phyloP scores from a whole-genome alignment of 2,113 vertebrate species.

The Mormoops blainvillei region DNA sequence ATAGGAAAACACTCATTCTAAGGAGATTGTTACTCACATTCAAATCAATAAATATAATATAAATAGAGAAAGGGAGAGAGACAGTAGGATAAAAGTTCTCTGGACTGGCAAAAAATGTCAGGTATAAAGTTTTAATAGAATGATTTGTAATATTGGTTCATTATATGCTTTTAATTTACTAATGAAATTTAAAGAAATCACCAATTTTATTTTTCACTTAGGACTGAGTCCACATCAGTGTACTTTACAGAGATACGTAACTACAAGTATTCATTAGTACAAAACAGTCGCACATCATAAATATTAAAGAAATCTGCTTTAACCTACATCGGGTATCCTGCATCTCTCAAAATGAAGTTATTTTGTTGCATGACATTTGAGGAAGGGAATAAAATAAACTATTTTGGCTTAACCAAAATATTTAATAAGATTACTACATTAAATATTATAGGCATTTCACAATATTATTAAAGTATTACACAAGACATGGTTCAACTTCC shows the following conservation, averaged over 20 bases:
- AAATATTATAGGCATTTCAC: background rate
- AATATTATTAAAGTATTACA: slow-evolving; percentile 7
- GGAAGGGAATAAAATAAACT: background rate
- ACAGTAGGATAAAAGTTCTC: background rate
- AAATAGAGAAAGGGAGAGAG: background rate
- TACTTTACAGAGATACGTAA: background rate
- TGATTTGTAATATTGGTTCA: background rate
- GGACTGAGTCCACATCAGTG: background rate
- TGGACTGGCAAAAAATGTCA: background rate
- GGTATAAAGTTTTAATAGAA: background rate
- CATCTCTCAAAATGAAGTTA: background rate
- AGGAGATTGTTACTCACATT: background rate
- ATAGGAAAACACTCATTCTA: background rate
- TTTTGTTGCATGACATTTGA: background rate
- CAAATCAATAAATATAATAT: background rate
- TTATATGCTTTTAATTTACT: background rate
- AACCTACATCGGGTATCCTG: background rate
- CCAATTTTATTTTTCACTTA: slow-evolving; percentile 19
- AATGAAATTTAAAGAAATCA: background rate
- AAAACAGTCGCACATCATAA: background rate
- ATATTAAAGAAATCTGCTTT: background rate
- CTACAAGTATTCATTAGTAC: background rate
- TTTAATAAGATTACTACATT: background rate
- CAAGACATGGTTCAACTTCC: background rate
- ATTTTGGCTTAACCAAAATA: background rate